A percentile compares a stretch with the other conserved stretches of the same genome.
Evolutionary conservation across 2,888 invertebrate genomes (phyloP).

Genomic region (Chaetogeoica ovagalla): DNA sequence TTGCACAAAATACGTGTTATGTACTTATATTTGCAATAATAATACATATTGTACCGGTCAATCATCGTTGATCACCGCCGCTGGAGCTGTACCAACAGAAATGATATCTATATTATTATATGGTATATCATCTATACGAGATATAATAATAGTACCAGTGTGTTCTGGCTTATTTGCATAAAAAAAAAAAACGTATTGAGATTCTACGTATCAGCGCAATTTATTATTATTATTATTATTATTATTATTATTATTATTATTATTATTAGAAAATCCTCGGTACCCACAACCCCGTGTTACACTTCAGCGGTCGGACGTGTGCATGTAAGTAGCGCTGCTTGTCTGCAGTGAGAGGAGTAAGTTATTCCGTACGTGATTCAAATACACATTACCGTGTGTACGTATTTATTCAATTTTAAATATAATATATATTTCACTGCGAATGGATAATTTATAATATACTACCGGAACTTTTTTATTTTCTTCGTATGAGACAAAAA

Average conservation of each 20-base stretch:
- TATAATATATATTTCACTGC: not conserved
- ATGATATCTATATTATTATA: no score
- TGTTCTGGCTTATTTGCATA: not conserved
- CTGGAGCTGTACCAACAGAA: no score
- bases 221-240: not conserved
- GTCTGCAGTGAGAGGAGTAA: not conserved
- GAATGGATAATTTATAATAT: conserved; percentile 11
- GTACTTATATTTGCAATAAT: not conserved
- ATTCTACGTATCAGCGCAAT: not conserved
- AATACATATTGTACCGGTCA: conserved; percentile 17
- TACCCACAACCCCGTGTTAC: no score
- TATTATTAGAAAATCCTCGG: no score
- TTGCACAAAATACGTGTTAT: not conserved
- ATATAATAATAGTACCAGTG: not conserved
- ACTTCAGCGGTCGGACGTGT: no score
- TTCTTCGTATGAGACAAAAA: not conserved
- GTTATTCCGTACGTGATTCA: conserved; percentile 38
- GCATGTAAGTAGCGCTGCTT: no score
- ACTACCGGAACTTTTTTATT: not conserved
- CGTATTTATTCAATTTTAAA: conserved; percentile 16
- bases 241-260: no score
- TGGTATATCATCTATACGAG: no score
- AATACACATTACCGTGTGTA: not conserved
- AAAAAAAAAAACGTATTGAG: not conserved
- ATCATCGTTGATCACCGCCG: conserved; percentile 4